Conservation (phyloP, 1,140 invertebrate species). For the Vollenhovia emeryi region DNA sequence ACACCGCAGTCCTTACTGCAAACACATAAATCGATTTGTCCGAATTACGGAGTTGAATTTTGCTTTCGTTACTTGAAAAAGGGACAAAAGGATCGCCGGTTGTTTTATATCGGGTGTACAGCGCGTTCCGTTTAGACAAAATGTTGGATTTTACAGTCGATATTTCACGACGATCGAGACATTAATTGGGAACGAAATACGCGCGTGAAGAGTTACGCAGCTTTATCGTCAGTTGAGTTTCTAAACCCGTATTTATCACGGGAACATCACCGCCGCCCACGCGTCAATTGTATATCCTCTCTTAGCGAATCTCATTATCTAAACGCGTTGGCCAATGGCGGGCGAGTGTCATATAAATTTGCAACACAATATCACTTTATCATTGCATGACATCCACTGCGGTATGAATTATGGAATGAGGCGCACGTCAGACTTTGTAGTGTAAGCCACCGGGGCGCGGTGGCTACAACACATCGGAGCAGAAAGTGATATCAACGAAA, state of each 20-base stretch:
- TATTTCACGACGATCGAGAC: slow-evolving; percentile 20
- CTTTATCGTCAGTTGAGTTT: slow-evolving; percentile 35
- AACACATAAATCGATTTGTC: neutral
- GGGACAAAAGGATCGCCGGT: neutral
- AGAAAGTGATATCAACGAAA: slow-evolving; percentile 67
- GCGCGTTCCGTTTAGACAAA: neutral
- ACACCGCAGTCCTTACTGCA: neutral
- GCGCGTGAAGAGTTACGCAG: neutral
- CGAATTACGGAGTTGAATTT: neutral
- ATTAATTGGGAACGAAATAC: slow-evolving; percentile 21
- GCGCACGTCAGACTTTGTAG: slow-evolving; percentile 50
- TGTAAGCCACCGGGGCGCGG: neutral
- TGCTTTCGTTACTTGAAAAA: neutral
- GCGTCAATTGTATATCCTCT: slow-evolving; percentile 59
- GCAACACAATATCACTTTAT: slow-evolving; percentile 75
- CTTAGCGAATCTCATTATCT: slow-evolving; percentile 73
- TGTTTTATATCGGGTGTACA: neutral
- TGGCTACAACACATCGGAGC: slow-evolving; percentile 27
- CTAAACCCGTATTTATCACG: slow-evolving; percentile 32
- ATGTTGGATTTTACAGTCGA: neutral
- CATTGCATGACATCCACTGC: slow-evolving; percentile 63
- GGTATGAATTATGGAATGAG: slow-evolving; percentile 67
- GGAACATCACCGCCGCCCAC: neutral
- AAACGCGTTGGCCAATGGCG: slow-evolving; percentile 62
- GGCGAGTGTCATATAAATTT: slow-evolving; percentile 71